Base-by-base conservation (phyloP, 2,113 vertebrate genomes). In the Rhinoptilus africanus region DNA sequence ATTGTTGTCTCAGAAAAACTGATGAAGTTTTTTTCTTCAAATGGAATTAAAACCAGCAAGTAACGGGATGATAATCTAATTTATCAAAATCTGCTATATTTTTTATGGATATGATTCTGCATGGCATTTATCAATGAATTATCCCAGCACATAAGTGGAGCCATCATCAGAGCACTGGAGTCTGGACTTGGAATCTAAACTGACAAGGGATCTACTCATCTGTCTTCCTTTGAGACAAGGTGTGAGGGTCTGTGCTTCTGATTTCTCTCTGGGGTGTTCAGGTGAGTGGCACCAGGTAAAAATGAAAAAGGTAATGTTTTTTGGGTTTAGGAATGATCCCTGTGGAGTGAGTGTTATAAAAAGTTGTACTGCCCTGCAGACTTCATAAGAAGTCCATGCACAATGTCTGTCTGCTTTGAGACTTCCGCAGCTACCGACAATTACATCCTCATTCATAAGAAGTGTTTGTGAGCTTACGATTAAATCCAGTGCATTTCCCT, bases 201-300 rank as follows among this genome's bases (percentile, higher is more conserved):
- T 34, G 26, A 15, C 39, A 60, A 54, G 23, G 6, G 2, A 8
- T 15, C 9, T 60, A 34, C 63, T 21, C 0, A 0, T 22, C 2
- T 62, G 21, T 57, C 14, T 43, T 81, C 32, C 41, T 62, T 32
- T 68, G 37, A 67, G 50, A 73, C 4, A n/a, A 60, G 7, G 4
- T 23, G 17, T 11, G 22, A 14, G 6, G 10, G 17, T 85, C 82
- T 41, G 35, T 66, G 24, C 9, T 82, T 89, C 17, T 47, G 6
- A 6, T 79, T 62, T 60, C 22, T 81, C 39, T 60, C 14, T 26
- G 5, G 8, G 24, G 5, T 85, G 17, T 20, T 81, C 43, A 64
- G 35, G 27, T 16, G 4, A 63, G 8, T 43, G 17, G 27, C 57
- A 79, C 68, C 22, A 85, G 20, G 50, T 45, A 34, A 73, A 82